phyloP scores from a whole-genome alignment of 2,888 invertebrate genomes.

The Aspidiotus rigidus region DNA sequence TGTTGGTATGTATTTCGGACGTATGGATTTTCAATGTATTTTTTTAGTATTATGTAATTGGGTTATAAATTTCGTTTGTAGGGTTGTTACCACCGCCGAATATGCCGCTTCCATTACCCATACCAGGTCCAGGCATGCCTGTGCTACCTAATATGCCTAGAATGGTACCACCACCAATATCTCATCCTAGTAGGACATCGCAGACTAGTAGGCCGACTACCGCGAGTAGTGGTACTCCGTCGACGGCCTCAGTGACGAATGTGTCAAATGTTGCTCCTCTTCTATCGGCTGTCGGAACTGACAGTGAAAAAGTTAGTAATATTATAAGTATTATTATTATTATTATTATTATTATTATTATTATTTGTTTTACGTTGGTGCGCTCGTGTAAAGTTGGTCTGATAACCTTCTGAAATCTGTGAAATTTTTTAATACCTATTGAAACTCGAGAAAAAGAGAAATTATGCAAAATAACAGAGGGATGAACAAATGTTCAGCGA shows the following conservation, averaged over 20 bases:
- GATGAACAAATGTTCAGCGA: too few species aligned
- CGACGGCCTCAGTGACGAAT: conserved; percentile 34
- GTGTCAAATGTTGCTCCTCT: conserved; percentile 5
- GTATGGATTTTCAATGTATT: background rate
- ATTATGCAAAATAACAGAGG: too few species aligned
- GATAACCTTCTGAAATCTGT: too few species aligned
- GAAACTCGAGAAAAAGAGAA: too few species aligned
- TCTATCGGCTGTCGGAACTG: conserved; percentile 7
- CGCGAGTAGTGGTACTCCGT: conserved; percentile 35
- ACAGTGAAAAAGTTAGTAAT: conserved; percentile 31
- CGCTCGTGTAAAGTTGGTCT: too few species aligned
- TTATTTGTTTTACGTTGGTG: too few species aligned
- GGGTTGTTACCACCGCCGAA: conserved; percentile 21
- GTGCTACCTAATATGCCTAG: conserved; percentile 41
- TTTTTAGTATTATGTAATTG: conserved; percentile 2
- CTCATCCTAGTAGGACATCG: conserved; percentile 35
- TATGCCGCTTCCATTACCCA: conserved; percentile 10
- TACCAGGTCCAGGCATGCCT: conserved; percentile 42
- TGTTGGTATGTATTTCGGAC: conserved; percentile 5
- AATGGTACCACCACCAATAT: conserved; percentile 37
- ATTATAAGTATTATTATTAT: background rate
- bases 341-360: too few species aligned
- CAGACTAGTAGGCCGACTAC: conserved; percentile 21
- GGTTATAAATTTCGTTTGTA: background rate
- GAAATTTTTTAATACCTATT: too few species aligned